Conservation (phyloP, 2,888 invertebrate genomes). For the Saturnia pavonia region DNA sequence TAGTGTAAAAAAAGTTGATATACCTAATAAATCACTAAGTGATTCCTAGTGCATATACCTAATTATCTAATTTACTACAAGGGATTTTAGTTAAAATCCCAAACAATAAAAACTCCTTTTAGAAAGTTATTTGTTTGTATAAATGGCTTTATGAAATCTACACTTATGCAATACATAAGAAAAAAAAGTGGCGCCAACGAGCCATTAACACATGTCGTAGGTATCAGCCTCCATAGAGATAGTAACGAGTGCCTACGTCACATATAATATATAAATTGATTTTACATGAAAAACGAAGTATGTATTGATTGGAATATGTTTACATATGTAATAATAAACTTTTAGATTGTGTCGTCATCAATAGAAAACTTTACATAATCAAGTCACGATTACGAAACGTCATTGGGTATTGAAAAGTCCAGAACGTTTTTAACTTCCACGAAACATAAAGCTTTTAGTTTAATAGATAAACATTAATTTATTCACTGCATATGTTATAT, state of each 20-base stretch:
- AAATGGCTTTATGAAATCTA: neutral
- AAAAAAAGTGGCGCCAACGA: neutral
- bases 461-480: slow-evolving; percentile 2
- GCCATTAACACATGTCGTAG: neutral
- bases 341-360: neutral
- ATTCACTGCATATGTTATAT: neutral
- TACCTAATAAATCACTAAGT: too few relatives aligned
- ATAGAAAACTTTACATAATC: neutral
- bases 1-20: too few relatives aligned
- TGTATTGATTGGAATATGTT: neutral
- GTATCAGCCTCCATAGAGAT: neutral
- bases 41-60: too few relatives aligned
- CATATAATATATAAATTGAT: neutral
- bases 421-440: slow-evolving; percentile 8
- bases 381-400: neutral
- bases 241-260: neutral
- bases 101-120: neutral
- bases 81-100: neutral
- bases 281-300: neutral
- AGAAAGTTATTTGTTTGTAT: neutral
- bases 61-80: too few relatives aligned
- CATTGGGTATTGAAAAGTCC: slow-evolving; percentile 4
- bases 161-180: neutral
- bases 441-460: slow-evolving; percentile 13
- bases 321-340: neutral